phyloP scores from a whole-genome alignment of 2,888 invertebrate species.

The Helicoverpa assulta region DNA sequence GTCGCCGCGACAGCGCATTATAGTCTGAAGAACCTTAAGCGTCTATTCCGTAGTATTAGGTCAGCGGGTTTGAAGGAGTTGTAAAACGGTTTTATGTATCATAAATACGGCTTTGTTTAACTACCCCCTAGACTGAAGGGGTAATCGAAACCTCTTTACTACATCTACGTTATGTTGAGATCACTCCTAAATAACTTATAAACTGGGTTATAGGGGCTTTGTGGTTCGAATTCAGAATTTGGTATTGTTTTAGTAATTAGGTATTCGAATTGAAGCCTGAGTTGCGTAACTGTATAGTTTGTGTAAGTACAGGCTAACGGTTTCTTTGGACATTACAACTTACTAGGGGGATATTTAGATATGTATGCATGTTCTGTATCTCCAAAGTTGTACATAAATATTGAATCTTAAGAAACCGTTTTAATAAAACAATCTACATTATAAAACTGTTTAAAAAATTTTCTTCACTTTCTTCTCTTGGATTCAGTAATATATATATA shows the following conservation, averaged over 20 bases:
- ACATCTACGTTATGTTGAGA: constrained; percentile 15
- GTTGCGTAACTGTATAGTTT: not conserved
- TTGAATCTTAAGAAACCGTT: too few species aligned
- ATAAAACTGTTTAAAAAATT: too few species aligned
- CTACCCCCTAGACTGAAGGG: constrained; percentile 52
- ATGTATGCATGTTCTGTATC: too few species aligned
- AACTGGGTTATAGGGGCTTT: constrained; percentile 21
- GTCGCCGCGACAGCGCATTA: constrained; percentile 23
- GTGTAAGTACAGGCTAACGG: not conserved
- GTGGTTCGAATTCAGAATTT: constrained; percentile 3
- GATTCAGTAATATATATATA: too few species aligned
- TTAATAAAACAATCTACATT: too few species aligned
- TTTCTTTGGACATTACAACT: not conserved
- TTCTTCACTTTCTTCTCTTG: too few species aligned
- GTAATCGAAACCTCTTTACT: constrained; percentile 60
- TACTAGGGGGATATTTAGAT: too few species aligned
- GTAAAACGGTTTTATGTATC: constrained; percentile 75
- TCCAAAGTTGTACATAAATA: too few species aligned
- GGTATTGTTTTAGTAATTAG: constrained; percentile 8
- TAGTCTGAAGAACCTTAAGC: constrained; percentile 47
- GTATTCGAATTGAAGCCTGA: constrained; percentile 10
- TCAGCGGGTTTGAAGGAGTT: constrained; percentile 66
- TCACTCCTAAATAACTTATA: constrained; percentile 37
- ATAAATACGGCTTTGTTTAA: constrained; percentile 73
- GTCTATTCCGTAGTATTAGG: constrained; percentile 60